These are phyloP conservation scores for Gadus chalcogrammus DNA, from an alignment of 2,113 vertebrate genomes.

Conservation along the genomic window DNA sequence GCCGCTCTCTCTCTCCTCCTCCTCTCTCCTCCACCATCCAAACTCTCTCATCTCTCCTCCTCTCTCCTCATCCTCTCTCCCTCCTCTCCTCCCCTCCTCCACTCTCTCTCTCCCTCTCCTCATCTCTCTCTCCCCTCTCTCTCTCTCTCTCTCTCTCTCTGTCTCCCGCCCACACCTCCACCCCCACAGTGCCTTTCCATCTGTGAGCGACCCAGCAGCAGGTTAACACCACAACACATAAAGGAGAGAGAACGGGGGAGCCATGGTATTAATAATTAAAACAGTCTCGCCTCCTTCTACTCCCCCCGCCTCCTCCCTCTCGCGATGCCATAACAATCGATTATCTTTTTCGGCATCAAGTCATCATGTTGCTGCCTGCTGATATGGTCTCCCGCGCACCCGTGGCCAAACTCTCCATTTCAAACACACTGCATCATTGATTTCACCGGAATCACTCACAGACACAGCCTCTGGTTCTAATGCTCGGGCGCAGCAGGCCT, in stretches of 20 bases:
- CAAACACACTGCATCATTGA: slow-evolving; percentile 54
- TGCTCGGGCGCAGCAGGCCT: slow-evolving; percentile 41
- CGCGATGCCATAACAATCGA: slow-evolving; percentile 52
- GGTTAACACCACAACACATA: slow-evolving; percentile 57
- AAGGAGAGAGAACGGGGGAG: slow-evolving; percentile 33
- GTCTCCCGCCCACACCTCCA: too few species aligned
- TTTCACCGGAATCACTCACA: slow-evolving; percentile 45
- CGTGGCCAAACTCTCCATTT: slow-evolving; percentile 44
- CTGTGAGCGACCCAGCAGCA: slow-evolving; percentile 56
- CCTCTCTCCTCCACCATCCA: too few species aligned
- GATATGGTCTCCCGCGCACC: slow-evolving; percentile 57
- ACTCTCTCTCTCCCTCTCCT: too few species aligned
- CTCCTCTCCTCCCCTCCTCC: too few species aligned
- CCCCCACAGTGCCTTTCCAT: slow-evolving; percentile 42
- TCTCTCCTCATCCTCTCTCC: too few species aligned
- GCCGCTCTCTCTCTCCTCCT: too few species aligned
- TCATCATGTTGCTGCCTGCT: slow-evolving; percentile 67
- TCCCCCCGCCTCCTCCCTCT: slow-evolving; percentile 35
- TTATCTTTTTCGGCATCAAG: slow-evolving; percentile 62
- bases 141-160: too few species aligned
- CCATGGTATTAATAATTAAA: slow-evolving; percentile 70
- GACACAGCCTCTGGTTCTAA: slow-evolving; percentile 41
- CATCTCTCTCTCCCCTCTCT: too few species aligned
- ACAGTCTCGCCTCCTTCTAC: slow-evolving; percentile 26
- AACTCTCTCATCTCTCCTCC: too few species aligned